Conservation (phyloP, 2,113 vertebrate species). For the Brachyhypopomus gauderio region DNA sequence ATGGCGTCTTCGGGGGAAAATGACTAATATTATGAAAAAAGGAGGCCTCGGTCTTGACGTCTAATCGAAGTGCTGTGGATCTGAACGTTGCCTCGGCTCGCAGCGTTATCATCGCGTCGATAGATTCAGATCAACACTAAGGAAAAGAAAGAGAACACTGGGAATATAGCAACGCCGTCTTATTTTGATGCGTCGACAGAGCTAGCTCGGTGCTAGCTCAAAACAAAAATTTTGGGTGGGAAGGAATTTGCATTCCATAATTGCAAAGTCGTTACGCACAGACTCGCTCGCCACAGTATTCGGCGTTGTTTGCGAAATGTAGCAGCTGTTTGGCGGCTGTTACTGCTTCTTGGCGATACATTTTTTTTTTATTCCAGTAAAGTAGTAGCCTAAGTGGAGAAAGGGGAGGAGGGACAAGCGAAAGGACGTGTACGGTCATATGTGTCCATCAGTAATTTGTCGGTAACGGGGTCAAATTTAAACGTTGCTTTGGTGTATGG, state of each 20-base stretch:
- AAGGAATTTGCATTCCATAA: conserved; percentile 8
- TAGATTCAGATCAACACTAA: no score
- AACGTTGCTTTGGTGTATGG: conserved; percentile 60
- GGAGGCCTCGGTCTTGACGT: conserved; percentile 63
- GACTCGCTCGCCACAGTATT: no score
- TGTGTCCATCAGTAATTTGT: conserved; percentile 69
- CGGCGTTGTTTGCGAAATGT: conserved; percentile 49
- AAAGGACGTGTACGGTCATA: conserved; percentile 75
- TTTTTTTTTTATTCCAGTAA: conserved; percentile 64
- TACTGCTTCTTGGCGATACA: conserved; percentile 59
- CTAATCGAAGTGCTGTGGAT: conserved; percentile 11
- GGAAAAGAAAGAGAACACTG: not conserved
- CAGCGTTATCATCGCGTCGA: no score
- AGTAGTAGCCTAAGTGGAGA: conserved; percentile 46
- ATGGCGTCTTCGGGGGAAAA: conserved; percentile 81
- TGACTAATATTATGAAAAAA: conserved; percentile 74
- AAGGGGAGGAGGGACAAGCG: conserved; percentile 60
- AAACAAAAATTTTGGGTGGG: conserved; percentile 58
- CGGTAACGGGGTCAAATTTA: conserved; percentile 62
- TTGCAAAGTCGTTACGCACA: no score
- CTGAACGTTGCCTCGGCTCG: no score
- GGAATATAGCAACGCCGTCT: conserved; percentile 52
- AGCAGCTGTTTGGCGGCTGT: conserved; percentile 62
- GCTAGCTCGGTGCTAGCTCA: conserved; percentile 71
- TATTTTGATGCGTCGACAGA: conserved; percentile 79